Percentiles rank a stretch among this genome's conserved stretches.
Evolutionary conservation across 2,797 vertebrate species (phyloP).

Genomic region (Micrastur ruficollis): DNA sequence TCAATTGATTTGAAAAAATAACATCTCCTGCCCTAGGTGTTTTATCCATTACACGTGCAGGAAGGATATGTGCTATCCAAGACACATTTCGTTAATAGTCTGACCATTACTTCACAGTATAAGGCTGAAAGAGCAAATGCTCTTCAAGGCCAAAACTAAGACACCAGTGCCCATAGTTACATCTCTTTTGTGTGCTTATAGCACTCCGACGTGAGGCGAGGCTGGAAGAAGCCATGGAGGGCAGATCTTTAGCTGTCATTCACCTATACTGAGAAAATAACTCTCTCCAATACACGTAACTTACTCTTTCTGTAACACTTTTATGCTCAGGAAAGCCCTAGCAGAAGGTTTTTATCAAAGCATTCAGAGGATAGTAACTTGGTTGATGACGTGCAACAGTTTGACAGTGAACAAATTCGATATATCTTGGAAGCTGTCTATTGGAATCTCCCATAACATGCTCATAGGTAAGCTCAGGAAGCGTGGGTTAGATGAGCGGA

Average conservation of each 20-base stretch:
- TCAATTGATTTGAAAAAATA: background rate
- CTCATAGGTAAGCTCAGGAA: too few relatives aligned
- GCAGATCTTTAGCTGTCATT: background rate
- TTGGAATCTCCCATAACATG: background rate
- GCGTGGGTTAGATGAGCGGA: too few relatives aligned
- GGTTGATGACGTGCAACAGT: background rate
- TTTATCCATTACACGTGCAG: background rate
- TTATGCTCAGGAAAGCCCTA: background rate
- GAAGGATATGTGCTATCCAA: background rate
- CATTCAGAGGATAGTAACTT: background rate
- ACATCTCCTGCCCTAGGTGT: background rate
- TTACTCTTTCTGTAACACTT: background rate
- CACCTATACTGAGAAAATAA: background rate
- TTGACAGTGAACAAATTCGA: background rate
- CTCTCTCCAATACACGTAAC: background rate
- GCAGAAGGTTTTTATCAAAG: background rate
- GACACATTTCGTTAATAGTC: background rate
- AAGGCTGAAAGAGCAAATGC: background rate
- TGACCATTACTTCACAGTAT: background rate
- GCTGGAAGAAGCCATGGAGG: background rate
- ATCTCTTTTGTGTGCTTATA: background rate
- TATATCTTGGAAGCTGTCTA: background rate
- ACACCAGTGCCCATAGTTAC: background rate
- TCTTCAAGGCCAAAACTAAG: background rate
- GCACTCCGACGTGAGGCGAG: background rate